These are phyloP conservation scores for Sebastiscus tertius DNA, from an alignment of 2,797 vertebrate genomes.

Conservation along the genomic window DNA sequence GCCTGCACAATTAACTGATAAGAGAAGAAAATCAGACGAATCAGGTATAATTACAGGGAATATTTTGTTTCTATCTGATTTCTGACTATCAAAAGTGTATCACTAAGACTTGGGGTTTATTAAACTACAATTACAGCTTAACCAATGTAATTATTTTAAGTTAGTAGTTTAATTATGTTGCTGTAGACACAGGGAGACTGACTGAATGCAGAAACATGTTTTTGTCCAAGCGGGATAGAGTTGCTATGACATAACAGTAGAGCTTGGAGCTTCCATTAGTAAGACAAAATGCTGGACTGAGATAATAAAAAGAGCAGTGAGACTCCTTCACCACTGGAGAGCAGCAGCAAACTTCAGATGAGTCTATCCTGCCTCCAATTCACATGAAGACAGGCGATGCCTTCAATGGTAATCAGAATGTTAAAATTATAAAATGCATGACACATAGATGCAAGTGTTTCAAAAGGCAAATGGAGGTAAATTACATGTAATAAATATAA, in stretches of 20 bases:
- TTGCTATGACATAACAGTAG: not conserved
- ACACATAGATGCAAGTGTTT: not conserved
- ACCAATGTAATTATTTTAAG: not conserved
- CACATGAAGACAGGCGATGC: not conserved
- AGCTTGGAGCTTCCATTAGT: not conserved
- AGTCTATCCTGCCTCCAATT: not conserved
- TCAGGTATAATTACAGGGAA: not conserved
- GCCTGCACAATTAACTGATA: not conserved
- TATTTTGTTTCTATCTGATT: not conserved
- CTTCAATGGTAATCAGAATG: not conserved
- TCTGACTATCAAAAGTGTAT: not conserved
- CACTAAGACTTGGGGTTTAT: not conserved
- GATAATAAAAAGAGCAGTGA: not conserved
- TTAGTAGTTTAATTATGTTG: not conserved
- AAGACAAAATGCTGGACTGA: not conserved
- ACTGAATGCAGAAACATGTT: not conserved
- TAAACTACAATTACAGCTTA: not conserved
- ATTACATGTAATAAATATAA: not conserved
- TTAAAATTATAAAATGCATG: rapidly evolving
- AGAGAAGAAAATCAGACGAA: not conserved
- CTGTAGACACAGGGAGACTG: not conserved
- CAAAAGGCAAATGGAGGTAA: not conserved
- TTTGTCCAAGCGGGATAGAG: not conserved
- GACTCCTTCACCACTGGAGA: conserved; percentile 23
- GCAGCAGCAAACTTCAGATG: conserved; percentile 23